phyloP scores from a whole-genome alignment of 2,113 vertebrate genomes.

The Brachypodius melanocephalos region DNA sequence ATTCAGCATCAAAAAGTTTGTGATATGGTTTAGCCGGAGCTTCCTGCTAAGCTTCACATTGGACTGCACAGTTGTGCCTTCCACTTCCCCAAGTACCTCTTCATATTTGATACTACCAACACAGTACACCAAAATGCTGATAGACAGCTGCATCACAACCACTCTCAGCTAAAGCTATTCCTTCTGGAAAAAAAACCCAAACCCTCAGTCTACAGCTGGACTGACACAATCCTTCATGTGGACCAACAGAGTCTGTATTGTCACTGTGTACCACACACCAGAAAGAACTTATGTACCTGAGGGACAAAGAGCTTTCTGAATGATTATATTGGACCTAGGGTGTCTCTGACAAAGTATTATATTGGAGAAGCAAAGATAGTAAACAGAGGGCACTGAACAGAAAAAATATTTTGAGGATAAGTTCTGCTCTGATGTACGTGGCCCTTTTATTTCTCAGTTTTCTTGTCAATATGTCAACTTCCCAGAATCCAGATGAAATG shows the following conservation, averaged over 20 bases:
- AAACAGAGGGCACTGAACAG: background rate
- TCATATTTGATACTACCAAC: background rate
- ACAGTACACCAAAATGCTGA: background rate
- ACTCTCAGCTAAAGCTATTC: background rate
- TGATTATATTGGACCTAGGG: background rate
- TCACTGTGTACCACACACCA: background rate
- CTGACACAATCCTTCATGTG: background rate
- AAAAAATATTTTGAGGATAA: background rate
- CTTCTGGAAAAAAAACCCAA: background rate
- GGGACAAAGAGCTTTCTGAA: background rate
- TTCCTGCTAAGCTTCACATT: background rate
- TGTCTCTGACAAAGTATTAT: background rate
- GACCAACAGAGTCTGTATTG: background rate
- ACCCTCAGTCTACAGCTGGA: background rate
- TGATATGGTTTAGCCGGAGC: background rate
- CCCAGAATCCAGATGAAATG: background rate
- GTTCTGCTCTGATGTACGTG: background rate
- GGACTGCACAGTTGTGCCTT: background rate
- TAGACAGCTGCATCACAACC: background rate
- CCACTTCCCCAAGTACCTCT: background rate
- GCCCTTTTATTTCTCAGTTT: background rate
- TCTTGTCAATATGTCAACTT: background rate
- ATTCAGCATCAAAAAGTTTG: background rate
- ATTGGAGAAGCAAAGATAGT: background rate
- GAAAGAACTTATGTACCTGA: background rate